Evolutionary conservation across 2,797 vertebrate genomes (phyloP).

Genomic region (Simalia tracyae): DNA sequence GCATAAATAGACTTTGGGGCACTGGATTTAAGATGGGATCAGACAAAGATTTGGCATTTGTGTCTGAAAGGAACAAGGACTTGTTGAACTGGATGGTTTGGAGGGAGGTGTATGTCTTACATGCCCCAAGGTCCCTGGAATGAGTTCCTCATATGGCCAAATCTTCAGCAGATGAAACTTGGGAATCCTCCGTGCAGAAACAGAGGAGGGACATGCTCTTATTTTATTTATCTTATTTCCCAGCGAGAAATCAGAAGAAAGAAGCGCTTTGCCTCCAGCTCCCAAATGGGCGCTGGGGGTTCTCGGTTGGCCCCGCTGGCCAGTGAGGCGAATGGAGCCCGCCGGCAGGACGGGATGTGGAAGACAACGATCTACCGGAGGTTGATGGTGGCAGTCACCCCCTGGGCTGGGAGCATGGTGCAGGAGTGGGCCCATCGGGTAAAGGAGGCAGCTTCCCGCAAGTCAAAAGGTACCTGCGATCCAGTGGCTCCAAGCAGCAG

Average conservation of each 20-base stretch:
- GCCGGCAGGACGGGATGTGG: not conserved
- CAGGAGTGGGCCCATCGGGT: constrained; percentile 52
- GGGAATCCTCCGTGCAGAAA: not conserved
- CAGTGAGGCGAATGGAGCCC: not conserved
- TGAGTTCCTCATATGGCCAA: not conserved
- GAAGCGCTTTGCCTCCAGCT: rapidly evolving
- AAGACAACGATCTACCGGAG: constrained; percentile 59
- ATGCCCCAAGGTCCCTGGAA: not conserved
- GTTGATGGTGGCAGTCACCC: constrained; percentile 78
- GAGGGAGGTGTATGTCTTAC: not conserved
- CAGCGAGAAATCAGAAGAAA: constrained; percentile 21
- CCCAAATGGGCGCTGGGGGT: not conserved
- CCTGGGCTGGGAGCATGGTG: constrained; percentile 84
- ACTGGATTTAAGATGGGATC: not conserved
- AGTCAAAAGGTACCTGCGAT: constrained; percentile 66
- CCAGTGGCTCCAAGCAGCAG: not conserved
- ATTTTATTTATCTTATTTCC: not conserved
- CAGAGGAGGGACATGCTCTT: too few relatives aligned
- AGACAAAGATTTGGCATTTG: not conserved
- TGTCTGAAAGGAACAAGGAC: not conserved
- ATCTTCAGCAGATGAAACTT: not conserved
- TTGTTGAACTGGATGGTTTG: not conserved
- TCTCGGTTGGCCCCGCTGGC: rapidly evolving
- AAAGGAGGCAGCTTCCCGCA: constrained; percentile 7
- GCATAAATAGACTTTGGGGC: not conserved